Conservation (phyloP, 2,888 invertebrate species). For the Cerastis leucographa region DNA sequence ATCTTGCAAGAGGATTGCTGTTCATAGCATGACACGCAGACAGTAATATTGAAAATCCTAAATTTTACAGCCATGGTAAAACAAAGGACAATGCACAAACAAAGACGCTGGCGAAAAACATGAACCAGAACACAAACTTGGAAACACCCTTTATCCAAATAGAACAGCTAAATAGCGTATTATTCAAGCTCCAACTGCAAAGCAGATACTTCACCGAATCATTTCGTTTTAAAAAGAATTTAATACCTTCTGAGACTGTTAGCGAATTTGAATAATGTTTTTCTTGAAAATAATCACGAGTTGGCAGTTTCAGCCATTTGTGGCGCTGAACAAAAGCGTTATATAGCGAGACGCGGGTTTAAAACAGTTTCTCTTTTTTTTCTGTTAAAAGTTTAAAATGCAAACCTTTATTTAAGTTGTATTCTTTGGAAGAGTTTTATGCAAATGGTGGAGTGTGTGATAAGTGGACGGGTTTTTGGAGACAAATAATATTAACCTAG, state of each 20-base stretch:
- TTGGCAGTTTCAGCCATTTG: slow-evolving; percentile 73
- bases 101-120: slow-evolving; percentile 11
- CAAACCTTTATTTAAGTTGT: slow-evolving; percentile 65
- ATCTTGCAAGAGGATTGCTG: background rate
- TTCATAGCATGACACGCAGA: background rate
- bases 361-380: slow-evolving; percentile 59
- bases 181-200: slow-evolving; percentile 56
- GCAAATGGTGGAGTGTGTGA: slow-evolving; percentile 54
- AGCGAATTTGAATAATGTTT: slow-evolving; percentile 76
- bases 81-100: slow-evolving; percentile 3
- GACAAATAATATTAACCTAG: slow-evolving; percentile 15
- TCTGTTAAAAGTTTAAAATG: slow-evolving; percentile 63
- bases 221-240: slow-evolving; percentile 70
- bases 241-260: slow-evolving; percentile 69
- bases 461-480: slow-evolving; percentile 45
- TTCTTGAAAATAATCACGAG: slow-evolving; percentile 74
- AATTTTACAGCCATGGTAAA: background rate
- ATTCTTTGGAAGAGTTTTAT: slow-evolving; percentile 58
- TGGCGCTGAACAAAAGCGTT: slow-evolving; percentile 65
- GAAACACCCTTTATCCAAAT: slow-evolving; percentile 46
- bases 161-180: slow-evolving; percentile 56
- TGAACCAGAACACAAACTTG: slow-evolving; percentile 22
- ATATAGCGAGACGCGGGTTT: slow-evolving; percentile 60
- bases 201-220: slow-evolving; percentile 59
- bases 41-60: background rate